Percentiles rank a stretch among this genome's conserved stretches.
Evolutionary conservation across 2,888 invertebrate genomes (phyloP).

Genomic region (Tryphoninae sp.): DNA sequence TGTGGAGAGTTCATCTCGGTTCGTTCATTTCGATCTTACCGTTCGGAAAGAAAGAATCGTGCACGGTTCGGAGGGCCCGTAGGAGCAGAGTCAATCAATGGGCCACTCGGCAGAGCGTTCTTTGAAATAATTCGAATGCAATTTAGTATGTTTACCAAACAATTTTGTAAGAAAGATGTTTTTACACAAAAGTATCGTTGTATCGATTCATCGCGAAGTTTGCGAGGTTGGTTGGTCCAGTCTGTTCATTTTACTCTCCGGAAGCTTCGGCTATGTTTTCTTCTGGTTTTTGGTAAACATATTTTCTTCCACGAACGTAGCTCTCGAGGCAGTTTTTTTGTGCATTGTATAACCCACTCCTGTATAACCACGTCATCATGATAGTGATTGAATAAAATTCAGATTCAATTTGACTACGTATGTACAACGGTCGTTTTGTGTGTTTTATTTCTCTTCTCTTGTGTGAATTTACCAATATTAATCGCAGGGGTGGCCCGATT

Average conservation of each 20-base stretch:
- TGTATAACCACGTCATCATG: slow-evolving; percentile 78
- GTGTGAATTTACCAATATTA: slow-evolving; percentile 69
- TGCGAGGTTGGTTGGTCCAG: slow-evolving; percentile 58
- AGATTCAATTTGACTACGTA: slow-evolving; percentile 78
- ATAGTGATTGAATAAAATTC: slow-evolving; percentile 80
- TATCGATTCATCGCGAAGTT: slow-evolving; percentile 46
- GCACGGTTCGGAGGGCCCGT: slow-evolving; percentile 10
- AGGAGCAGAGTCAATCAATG: slow-evolving; percentile 18
- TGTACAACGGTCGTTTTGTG: slow-evolving; percentile 74
- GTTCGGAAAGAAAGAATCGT: slow-evolving; percentile 29
- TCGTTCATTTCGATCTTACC: slow-evolving; percentile 54
- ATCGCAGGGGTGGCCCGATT: slow-evolving; percentile 55
- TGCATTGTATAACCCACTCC: slow-evolving; percentile 78
- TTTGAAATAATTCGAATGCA: slow-evolving; percentile 68
- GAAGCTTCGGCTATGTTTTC: slow-evolving; percentile 22
- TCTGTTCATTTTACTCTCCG: slow-evolving; percentile 34
- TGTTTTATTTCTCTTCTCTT: slow-evolving; percentile 75
- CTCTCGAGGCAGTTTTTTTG: slow-evolving; percentile 75
- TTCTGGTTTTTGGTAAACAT: slow-evolving; percentile 75
- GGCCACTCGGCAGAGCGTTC: slow-evolving; percentile 37
- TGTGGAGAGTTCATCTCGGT: slow-evolving; percentile 57
- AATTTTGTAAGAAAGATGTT: slow-evolving; percentile 43
- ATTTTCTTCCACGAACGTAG: slow-evolving; percentile 75
- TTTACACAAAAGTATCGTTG: slow-evolving; percentile 43
- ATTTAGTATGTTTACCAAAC: slow-evolving; percentile 74